phyloP scores from a whole-genome alignment of 2,888 invertebrate genomes.

The Sphaerophoria taeniata region DNA sequence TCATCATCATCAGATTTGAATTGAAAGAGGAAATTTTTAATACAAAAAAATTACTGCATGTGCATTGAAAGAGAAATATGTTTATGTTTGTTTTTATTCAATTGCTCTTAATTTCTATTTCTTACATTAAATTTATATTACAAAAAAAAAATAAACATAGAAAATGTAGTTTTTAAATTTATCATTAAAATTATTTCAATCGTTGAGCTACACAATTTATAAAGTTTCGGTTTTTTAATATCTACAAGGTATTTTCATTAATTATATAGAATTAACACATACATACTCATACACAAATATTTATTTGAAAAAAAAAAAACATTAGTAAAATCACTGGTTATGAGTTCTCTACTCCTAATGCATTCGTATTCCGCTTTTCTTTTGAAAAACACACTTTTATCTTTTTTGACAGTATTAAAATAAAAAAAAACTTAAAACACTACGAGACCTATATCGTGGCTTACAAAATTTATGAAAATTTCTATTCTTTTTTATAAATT shows the following conservation, averaged over 20 bases:
- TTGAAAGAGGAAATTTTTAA: too few relatives aligned
- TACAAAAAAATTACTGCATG: too few relatives aligned
- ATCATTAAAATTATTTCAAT: too few relatives aligned
- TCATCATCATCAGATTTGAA: too few relatives aligned
- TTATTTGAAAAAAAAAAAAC: slow-evolving; percentile 36
- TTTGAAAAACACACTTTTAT: not conserved
- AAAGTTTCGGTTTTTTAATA: not conserved
- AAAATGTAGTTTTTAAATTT: too few relatives aligned
- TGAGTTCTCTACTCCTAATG: slow-evolving; percentile 62
- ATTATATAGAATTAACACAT: not conserved
- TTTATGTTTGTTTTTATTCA: too few relatives aligned
- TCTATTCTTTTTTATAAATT: slow-evolving; percentile 35
- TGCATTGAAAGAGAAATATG: too few relatives aligned
- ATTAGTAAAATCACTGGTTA: slow-evolving; percentile 76
- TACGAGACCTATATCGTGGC: slow-evolving; percentile 12
- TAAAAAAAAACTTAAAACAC: not conserved
- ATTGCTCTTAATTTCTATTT: too few relatives aligned
- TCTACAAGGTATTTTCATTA: not conserved
- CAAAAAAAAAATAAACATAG: too few relatives aligned
- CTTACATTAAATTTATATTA: too few relatives aligned
- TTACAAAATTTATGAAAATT: not conserved
- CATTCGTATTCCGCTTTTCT: not conserved
- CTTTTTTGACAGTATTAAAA: not conserved
- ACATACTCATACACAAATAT: not conserved
- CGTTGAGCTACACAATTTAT: too few relatives aligned